Evolutionary conservation across 2,113 vertebrate genomes (phyloP), one percentile per base, ranked within the genome.

Genomic region (Heterotilapia buettikoferi): DNA sequence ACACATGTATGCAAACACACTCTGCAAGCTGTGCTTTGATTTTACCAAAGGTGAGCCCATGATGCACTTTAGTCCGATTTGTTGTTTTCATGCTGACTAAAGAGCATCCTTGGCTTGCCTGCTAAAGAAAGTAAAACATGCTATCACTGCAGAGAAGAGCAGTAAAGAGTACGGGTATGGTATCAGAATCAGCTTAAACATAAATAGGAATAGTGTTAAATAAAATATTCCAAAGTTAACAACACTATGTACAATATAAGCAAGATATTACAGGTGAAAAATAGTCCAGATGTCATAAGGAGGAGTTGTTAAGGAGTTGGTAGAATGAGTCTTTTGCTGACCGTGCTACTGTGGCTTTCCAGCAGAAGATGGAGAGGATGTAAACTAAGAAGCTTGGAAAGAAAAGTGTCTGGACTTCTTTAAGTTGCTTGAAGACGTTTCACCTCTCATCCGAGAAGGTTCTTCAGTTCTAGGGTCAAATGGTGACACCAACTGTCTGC

Each of bases 1-100:
- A 92, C 87, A 92, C 84, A 88, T 90, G 84, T 82, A 90, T 73
- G 21, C 82, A 92, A 88, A 94, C 87, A 89, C 81, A 86, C 38
- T 84, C 79, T 53, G 80, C 79, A 81, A 85, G 57, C 61, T 73
- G 52, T 7, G 85, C 87, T 93, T 92, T 93, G 84, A 92, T 92
- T 95, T 89, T 16, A 54, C 78, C 83, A 86, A 76, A 90, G 81
- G 56, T 52, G 13, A 80, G 57, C 84, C 73, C 50, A 2, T 80
- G 57, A 50, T 80, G 31, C 47, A 13, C 31, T 85, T 85, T 14
- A 52, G 71, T 54, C 21, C 12, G 1, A 54, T 68, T 63, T 83
- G 53, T 73, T 79, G 12, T 47, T 84, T 87, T 84, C n/a, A 52
- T 61, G 40, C 18, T 43, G 16, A 56, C 84, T 84, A 10, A 83